A percentile compares a stretch with the other conserved stretches of the same genome.
phyloP scores from a whole-genome alignment of 2,113 vertebrate genomes.

The Neotoma lepida region DNA sequence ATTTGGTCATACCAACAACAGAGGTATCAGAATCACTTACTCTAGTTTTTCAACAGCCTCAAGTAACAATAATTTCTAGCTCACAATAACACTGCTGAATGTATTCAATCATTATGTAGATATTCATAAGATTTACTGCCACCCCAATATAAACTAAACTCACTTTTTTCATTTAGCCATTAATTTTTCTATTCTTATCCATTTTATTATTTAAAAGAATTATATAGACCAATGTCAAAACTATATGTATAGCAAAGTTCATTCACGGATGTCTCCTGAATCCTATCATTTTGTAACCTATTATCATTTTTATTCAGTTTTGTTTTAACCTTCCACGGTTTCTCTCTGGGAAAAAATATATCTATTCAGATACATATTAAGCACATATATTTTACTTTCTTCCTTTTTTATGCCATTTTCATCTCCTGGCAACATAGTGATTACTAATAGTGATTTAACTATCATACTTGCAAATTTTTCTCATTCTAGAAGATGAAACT shows the following conservation, averaged over 20 bases:
- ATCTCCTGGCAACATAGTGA: not conserved
- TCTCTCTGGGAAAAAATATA: not conserved
- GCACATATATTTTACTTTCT: not conserved
- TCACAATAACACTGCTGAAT: not conserved
- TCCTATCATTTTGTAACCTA: not conserved
- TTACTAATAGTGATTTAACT: not conserved
- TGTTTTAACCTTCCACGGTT: not conserved
- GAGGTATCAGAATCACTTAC: not conserved
- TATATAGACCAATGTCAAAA: not conserved
- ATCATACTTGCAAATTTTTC: not conserved
- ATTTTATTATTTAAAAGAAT: constrained; percentile 30
- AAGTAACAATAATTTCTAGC: constrained; percentile 19
- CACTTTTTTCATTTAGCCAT: constrained; percentile 12
- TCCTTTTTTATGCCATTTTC: not conserved
- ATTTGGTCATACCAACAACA: not conserved
- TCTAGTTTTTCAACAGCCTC: not conserved
- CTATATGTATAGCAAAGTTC: not conserved
- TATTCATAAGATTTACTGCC: not conserved
- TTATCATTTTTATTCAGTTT: constrained; percentile 27
- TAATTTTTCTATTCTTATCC: constrained; percentile 1
- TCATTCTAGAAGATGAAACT: constrained; percentile 24
- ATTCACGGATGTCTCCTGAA: not conserved
- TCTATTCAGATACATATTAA: not conserved
- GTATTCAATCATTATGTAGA: constrained; percentile 31
- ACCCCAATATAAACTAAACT: not conserved